Base-by-base conservation (phyloP, 2,797 vertebrate species). In the Vespertilio murinus region DNA sequence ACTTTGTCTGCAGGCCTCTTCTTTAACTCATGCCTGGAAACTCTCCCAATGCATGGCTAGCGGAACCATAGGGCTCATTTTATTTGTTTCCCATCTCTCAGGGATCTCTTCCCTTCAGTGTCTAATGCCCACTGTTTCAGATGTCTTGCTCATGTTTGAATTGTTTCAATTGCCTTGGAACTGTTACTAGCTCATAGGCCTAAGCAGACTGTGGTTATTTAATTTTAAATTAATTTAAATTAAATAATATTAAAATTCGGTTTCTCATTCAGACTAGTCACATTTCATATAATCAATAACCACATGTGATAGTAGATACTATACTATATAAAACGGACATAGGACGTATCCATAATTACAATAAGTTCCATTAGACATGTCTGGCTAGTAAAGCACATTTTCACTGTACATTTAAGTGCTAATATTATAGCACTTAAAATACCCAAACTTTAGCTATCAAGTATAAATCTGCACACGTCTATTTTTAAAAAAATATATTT, bases 211-310 rank as follows among this genome's bases (percentile, higher is more conserved):
- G 7, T 40, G 30, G 3, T 49, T 80, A 56, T 45, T 91, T 61
- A 82, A 91, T 52, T 83, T 93, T 77, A 64, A 91, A 71, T 42
- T 56, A 86, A 64, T 64, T 67, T 59, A 40, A 54, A 90, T 45
- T 59, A 87, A 69, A 45, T 75, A 83, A 87, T 49, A 94, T 49
- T 88, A 80, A 92, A 94, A 64, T 71, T 64, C 52, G 54, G 10
- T 80, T 92, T 25, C n/a, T 74, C 49, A 91, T 61, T 94, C 56
- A 54, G 30, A 69, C 33, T 56, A 93, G 42, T 16, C n/a, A 42
- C n/a, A 70, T 28, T 25, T 49, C 25, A 73, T 18, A 1, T 64
- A 94, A 73, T 52, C 47, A 54, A 61, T 0, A 74, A n/a, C 38
- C 45, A 59, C 22, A 23, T 30, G 28, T 33, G 45, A 11, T 13